These are phyloP conservation scores for Microplitis manilae DNA, from an alignment of 2,888 invertebrate genomes.

Conservation along the genomic window DNA sequence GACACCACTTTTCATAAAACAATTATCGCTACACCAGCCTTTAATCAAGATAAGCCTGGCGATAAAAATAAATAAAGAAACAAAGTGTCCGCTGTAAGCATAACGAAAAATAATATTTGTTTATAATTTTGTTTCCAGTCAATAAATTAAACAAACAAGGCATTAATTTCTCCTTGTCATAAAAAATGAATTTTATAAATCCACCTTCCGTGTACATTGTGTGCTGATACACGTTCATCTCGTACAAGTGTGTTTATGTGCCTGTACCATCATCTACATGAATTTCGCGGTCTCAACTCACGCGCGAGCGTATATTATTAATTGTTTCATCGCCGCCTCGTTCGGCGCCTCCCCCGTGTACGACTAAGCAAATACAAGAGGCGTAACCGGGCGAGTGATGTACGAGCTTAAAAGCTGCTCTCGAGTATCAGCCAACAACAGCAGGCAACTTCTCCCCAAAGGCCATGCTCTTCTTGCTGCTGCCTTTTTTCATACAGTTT, in stretches of 20 bases:
- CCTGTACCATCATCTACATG: conserved; percentile 11
- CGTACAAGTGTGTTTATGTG: background rate
- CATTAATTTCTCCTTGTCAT: conserved; percentile 19
- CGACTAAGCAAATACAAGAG: conserved; percentile 71
- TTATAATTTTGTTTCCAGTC: conserved; percentile 20
- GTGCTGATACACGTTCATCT: background rate
- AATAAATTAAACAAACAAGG: conserved; percentile 39
- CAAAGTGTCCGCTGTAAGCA: background rate
- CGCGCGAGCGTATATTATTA: conserved; percentile 59
- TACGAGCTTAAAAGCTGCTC: conserved; percentile 68
- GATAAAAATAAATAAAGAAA: background rate
- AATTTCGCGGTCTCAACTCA: conserved; percentile 34
- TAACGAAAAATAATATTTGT: conserved; percentile 10
- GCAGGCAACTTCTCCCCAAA: conserved; percentile 41
- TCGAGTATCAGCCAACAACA: conserved; percentile 54
- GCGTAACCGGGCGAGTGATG: conserved; percentile 67
- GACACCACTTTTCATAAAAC: conserved; percentile 1
- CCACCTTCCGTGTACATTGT: background rate
- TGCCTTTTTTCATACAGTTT: conserved; percentile 29
- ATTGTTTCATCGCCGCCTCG: conserved; percentile 69
- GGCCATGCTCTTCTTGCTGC: conserved; percentile 32
- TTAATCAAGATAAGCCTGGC: background rate
- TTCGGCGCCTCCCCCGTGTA: conserved; percentile 66
- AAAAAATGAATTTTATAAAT: background rate
- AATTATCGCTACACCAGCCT: background rate